Evolutionary conservation across 2,113 vertebrate genomes (phyloP).

Genomic region (Pelodiscus sinensis): DNA sequence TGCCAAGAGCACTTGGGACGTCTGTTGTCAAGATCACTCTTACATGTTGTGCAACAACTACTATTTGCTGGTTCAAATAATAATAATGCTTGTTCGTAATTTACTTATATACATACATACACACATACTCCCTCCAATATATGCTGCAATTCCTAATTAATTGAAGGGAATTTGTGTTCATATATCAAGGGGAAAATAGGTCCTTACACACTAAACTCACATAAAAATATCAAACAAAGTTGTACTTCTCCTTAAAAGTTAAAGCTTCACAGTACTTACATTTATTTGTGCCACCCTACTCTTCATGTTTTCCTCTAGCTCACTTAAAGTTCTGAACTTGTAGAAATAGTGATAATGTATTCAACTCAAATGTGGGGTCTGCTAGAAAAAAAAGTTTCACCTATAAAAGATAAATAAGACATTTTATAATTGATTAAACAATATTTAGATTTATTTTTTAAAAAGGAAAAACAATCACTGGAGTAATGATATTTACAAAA

Average conservation of each 20-base stretch:
- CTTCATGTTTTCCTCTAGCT: constrained; percentile 74
- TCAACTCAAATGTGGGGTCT: constrained; percentile 9
- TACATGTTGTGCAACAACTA: fast-evolving
- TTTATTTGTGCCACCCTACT: constrained; percentile 81
- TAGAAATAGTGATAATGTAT: not conserved
- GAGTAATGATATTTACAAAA: not conserved
- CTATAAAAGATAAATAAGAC: constrained; percentile 21
- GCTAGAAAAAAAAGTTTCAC: constrained; percentile 21
- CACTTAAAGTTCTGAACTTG: not conserved
- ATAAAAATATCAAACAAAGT: not conserved
- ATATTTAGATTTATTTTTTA: fast-evolving
- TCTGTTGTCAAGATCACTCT: not conserved
- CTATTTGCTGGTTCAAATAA: not conserved
- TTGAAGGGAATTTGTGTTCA: not conserved
- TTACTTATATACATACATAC: no score
- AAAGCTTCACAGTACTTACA: constrained; percentile 66
- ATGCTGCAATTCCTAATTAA: not conserved
- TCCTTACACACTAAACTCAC: not conserved
- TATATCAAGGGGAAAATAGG: not conserved
- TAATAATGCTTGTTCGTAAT: not conserved
- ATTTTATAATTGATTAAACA: not conserved
- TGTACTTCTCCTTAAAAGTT: not conserved
- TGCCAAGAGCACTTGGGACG: fast-evolving
- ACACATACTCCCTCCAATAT: not conserved
- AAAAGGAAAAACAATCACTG: not conserved